These are phyloP conservation scores for Troides helena DNA, from an alignment of 2,888 invertebrate genomes.

Conservation along the genomic window DNA sequence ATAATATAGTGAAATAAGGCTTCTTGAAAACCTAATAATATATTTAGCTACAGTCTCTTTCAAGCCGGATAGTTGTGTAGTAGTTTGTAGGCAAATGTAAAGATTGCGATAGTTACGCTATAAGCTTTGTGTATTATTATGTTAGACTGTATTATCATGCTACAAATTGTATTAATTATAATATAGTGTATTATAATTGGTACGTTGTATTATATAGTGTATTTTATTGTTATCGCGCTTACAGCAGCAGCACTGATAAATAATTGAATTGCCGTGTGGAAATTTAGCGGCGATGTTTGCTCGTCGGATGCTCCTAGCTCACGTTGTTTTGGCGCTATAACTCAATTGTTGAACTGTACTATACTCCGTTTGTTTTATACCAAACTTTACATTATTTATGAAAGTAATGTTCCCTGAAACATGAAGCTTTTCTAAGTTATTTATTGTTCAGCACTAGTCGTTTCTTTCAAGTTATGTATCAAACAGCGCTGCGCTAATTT, in stretches of 20 bases:
- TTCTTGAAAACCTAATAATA: too few species aligned
- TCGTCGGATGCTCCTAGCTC: slow-evolving; percentile 28
- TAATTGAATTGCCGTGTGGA: slow-evolving; percentile 45
- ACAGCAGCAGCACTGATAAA: slow-evolving; percentile 46
- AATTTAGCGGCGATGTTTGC: slow-evolving; percentile 45
- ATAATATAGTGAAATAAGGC: too few species aligned
- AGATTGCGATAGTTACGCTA: too few species aligned
- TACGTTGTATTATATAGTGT: neutral
- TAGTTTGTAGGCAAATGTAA: too few species aligned
- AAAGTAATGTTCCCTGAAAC: neutral
- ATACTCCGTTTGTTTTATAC: slow-evolving; percentile 7
- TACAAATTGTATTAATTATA: neutral
- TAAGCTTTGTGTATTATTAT: too few species aligned
- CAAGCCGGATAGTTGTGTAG: too few species aligned
- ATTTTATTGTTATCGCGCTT: slow-evolving; percentile 3
- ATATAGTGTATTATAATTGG: neutral
- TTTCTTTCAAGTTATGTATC: too few species aligned
- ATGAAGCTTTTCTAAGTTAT: neutral
- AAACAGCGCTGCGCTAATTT: too few species aligned
- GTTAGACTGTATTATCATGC: neutral
- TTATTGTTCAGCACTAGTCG: too few species aligned
- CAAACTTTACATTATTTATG: neutral
- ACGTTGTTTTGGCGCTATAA: slow-evolving; percentile 6
- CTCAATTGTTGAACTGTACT: slow-evolving; percentile 10
- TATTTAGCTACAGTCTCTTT: too few species aligned